Conservation (phyloP, 1,140 invertebrate genomes). For the Zaprionus tsacasi region DNA sequence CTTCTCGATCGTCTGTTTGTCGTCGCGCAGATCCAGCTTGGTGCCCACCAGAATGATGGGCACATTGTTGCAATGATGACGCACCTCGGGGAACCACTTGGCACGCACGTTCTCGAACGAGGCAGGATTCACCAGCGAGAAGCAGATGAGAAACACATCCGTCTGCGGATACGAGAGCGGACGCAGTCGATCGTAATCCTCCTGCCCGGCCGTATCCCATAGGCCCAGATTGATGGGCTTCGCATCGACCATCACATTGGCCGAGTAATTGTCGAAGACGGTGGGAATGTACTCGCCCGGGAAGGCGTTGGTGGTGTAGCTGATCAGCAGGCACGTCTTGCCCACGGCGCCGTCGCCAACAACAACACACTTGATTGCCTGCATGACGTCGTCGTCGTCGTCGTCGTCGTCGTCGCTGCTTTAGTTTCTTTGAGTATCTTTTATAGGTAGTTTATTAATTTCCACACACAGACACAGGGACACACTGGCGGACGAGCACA, state of each 20-base stretch:
- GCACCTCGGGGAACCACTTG: slow-evolving; percentile 97
- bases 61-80: slow-evolving; percentile 95
- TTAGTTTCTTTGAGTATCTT: slow-evolving; percentile 48
- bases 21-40: slow-evolving; percentile 97
- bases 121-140: slow-evolving; percentile 98
- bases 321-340: slow-evolving; percentile 98
- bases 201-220: slow-evolving; percentile 97
- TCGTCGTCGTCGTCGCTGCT: slow-evolving; percentile 13
- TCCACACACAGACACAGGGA: slow-evolving; percentile 33
- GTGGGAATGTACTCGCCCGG: slow-evolving; percentile 98
- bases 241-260: slow-evolving; percentile 99
- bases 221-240: slow-evolving; percentile 97
- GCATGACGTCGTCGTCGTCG: slow-evolving; percentile 86
- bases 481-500: background rate
- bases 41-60: slow-evolving; percentile 95
- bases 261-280: slow-evolving; percentile 99
- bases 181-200: slow-evolving; percentile 97
- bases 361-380: slow-evolving; percentile 97
- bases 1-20: slow-evolving; percentile 98
- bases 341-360: slow-evolving; percentile 97
- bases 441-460: slow-evolving; percentile 52
- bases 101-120: slow-evolving; percentile 99
- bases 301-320: slow-evolving; percentile 98
- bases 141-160: slow-evolving; percentile 99
- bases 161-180: slow-evolving; percentile 99